Evolutionary conservation across 1,140 invertebrate genomes (phyloP).

Genomic region (Octopus sinensis): DNA sequence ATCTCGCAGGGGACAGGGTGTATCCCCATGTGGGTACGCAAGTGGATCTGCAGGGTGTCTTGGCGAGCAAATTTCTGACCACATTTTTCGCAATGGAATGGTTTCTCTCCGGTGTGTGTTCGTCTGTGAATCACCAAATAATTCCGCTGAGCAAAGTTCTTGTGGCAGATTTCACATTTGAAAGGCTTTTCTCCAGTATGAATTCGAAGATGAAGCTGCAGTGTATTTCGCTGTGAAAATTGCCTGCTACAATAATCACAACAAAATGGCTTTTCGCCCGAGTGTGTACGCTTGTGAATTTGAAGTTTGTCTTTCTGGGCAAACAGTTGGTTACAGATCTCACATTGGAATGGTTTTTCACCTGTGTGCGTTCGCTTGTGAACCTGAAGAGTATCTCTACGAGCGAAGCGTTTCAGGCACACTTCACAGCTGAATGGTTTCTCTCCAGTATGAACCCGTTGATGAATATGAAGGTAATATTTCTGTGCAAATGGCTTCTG

Average conservation of each 20-base stretch:
- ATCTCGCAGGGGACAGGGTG: no score
- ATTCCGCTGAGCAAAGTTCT: slow-evolving; percentile 85
- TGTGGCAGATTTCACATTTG: slow-evolving; percentile 87
- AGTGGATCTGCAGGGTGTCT: no score
- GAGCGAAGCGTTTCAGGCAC: slow-evolving; percentile 62
- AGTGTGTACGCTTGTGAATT: slow-evolving; percentile 37
- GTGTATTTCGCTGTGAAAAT: slow-evolving; percentile 66
- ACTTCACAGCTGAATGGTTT: slow-evolving; percentile 62
- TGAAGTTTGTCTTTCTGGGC: slow-evolving; percentile 53
- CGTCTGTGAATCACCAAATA: not conserved
- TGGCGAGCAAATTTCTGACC: no score
- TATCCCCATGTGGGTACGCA: no score
- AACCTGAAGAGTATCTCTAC: slow-evolving; percentile 52
- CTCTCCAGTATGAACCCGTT: slow-evolving; percentile 26
- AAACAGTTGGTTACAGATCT: slow-evolving; percentile 55
- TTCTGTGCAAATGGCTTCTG: slow-evolving; percentile 7
- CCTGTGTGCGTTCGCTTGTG: slow-evolving; percentile 56
- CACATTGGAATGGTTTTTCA: slow-evolving; percentile 55
- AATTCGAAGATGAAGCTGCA: slow-evolving; percentile 80
- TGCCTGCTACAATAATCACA: slow-evolving; percentile 76
- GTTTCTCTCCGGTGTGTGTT: not conserved
- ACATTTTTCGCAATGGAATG: no score
- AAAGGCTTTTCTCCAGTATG: slow-evolving; percentile 91
- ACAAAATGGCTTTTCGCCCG: slow-evolving; percentile 21
- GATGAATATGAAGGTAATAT: slow-evolving; percentile 49